A percentile compares a stretch with the other conserved stretches of the same genome.
These are phyloP conservation scores for Mormoops blainvillei DNA, from an alignment of 2,113 vertebrate genomes.

Conservation along the genomic window DNA sequence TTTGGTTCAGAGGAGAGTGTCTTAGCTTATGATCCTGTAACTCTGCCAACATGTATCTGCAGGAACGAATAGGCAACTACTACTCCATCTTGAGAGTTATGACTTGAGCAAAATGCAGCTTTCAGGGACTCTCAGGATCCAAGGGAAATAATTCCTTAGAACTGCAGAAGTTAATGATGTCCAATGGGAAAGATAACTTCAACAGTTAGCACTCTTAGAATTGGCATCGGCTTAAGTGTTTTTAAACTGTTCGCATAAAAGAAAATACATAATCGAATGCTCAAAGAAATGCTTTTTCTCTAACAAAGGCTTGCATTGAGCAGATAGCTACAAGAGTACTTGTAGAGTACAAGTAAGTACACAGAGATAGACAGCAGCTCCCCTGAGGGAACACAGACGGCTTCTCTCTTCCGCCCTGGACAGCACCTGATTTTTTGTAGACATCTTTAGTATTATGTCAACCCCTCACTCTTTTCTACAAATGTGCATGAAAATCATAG, in stretches of 20 bases:
- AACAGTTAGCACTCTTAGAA: conserved; percentile 32
- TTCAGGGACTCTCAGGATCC: neutral
- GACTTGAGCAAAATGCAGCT: neutral
- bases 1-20: conserved; percentile 2
- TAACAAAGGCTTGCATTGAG: neutral
- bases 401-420: neutral
- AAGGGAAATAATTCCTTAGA: neutral
- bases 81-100: neutral
- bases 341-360: neutral
- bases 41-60: neutral
- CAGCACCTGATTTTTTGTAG: neutral
- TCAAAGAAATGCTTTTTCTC: neutral
- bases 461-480: neutral
- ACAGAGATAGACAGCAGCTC: neutral
- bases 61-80: neutral
- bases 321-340: neutral
- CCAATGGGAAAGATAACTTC: conserved; percentile 24
- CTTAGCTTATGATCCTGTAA: neutral
- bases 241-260: neutral
- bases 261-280: neutral
- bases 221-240: neutral
- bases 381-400: neutral
- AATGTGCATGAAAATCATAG: neutral
- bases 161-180: neutral
- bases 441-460: neutral